Evolutionary conservation across 2,888 invertebrate species (phyloP).

Genomic region (Eristalis tenax): DNA sequence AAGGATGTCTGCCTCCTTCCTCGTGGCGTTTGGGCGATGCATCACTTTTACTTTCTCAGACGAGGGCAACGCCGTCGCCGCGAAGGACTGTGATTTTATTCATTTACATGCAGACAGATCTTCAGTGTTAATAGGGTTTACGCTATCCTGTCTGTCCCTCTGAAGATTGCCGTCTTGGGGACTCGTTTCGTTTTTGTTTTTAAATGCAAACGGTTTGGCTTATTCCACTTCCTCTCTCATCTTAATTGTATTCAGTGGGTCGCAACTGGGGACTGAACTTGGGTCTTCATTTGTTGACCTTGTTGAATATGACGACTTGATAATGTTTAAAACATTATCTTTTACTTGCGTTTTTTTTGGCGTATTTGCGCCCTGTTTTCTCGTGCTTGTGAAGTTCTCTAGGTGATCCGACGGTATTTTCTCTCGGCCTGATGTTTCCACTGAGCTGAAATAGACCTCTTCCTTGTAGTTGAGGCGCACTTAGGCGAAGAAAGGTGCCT

Average conservation of each 20-base stretch:
- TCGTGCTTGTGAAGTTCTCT: not conserved
- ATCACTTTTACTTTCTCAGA: conserved; percentile 42
- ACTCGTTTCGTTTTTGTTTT: not conserved
- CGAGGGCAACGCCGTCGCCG: not conserved
- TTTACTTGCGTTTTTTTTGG: not conserved
- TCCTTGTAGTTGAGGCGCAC: too few species aligned
- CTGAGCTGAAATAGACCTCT: too few species aligned
- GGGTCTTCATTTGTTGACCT: not conserved
- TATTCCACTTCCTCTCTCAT: not conserved
- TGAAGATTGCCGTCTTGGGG: not conserved
- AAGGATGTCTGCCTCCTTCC: conserved; percentile 51
- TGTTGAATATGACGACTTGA: too few species aligned
- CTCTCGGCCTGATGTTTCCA: not conserved
- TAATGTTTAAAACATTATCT: not conserved
- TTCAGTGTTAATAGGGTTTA: not conserved
- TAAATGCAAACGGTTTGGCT: not conserved
- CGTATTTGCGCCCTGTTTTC: not conserved
- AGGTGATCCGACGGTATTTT: not conserved
- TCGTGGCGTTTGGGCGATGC: conserved; percentile 1
- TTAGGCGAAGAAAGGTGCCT: too few species aligned
- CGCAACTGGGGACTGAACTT: not conserved
- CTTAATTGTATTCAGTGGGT: not conserved
- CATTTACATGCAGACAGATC: not conserved
- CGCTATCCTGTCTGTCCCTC: not conserved
- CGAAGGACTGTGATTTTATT: not conserved